Evolutionary conservation across 2,888 invertebrate species (phyloP), one percentile per base, ranked within the genome.

Genomic region (Aphidoletes aphidimyza): DNA sequence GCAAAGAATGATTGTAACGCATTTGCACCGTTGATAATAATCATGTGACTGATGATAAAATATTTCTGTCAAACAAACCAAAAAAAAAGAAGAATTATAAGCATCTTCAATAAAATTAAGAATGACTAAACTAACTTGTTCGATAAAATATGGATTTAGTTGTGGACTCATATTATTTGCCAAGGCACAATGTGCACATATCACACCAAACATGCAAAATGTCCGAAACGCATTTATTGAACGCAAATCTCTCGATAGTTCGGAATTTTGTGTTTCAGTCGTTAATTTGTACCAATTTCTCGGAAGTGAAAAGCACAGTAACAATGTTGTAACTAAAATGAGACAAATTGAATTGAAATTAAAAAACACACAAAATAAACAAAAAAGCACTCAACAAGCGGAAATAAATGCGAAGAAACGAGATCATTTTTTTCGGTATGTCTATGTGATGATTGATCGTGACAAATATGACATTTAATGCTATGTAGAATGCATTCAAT

Each of bases 1-100:
- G 84, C 83, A 42, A 86, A 85, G 49, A 86, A 86, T 49, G 85
- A 69, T 83, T 86, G 86, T 8, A 86, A 84, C 6, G 85, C 42
- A 39, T 83, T 85, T 26, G 85, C 59, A 0, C 86, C 86, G 84
- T 86, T 86, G 19, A 85, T 59, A 9, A 86, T 47, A 26, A 86
- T 42, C 84, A 85, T 85, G 22, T 81, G 36, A 37, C 81, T 37
- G 2, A 22, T 37, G 3, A 19, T 22, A 22, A 81, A 81, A 37
- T 37, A 81, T 81, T 81, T 81, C 81, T 81, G 36, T 81, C 11
- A 81, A 78, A 36, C 17, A 36, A 54, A 54, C 5, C 54, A n/a
- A 22, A 19, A 54, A 54, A 39, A 39, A 39, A 39, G 11, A 39
- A 47, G 47, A 47, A 47, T 17, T 3, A 22, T 22, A 54, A n/a